A percentile compares a stretch with the other conserved stretches of the same genome.
Conservation (phyloP, 1,140 invertebrate species). For the Drosophila persimilis region DNA sequence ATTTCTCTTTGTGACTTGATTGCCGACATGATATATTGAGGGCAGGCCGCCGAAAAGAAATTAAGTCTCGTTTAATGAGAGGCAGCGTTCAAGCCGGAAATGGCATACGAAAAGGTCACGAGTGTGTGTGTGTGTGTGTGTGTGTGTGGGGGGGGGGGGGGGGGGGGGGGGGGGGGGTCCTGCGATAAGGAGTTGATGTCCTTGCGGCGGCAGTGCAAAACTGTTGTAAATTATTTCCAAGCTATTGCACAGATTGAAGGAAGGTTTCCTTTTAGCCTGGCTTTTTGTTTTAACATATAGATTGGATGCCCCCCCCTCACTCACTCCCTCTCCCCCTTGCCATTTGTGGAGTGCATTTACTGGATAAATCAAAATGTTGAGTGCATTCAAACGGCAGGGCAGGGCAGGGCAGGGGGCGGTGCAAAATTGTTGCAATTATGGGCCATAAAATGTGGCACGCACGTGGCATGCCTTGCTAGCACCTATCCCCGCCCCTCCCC, state of each 20-base stretch:
- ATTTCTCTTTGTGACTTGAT: constrained; percentile 66
- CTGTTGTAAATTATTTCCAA: constrained; percentile 79
- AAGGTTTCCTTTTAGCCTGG: constrained; percentile 66
- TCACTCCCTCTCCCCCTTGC: background rate
- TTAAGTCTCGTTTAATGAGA: constrained; percentile 75
- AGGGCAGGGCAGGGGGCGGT: constrained; percentile 17
- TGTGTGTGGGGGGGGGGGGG: no score
- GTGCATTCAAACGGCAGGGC: constrained; percentile 32
- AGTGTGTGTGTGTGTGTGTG: background rate
- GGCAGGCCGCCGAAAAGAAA: constrained; percentile 42
- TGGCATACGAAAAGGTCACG: background rate
- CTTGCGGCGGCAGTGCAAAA: constrained; percentile 51
- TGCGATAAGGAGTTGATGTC: constrained; percentile 28
- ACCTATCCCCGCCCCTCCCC: background rate
- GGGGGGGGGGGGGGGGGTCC: no score
- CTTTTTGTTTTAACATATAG: constrained; percentile 75
- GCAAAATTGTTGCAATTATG: constrained; percentile 77
- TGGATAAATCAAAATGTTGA: constrained; percentile 72
- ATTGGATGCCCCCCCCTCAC: constrained; percentile 46
- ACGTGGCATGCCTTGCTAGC: background rate
- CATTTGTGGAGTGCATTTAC: constrained; percentile 61
- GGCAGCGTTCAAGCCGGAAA: constrained; percentile 22
- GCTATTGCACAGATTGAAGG: constrained; percentile 75
- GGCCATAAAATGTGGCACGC: constrained; percentile 60
- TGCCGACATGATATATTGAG: constrained; percentile 67